A percentile compares a stretch with the other conserved stretches of the same genome.
These are phyloP conservation scores for Thunnus thynnus DNA, from an alignment of 2,113 vertebrate genomes.

Conservation along the genomic window DNA sequence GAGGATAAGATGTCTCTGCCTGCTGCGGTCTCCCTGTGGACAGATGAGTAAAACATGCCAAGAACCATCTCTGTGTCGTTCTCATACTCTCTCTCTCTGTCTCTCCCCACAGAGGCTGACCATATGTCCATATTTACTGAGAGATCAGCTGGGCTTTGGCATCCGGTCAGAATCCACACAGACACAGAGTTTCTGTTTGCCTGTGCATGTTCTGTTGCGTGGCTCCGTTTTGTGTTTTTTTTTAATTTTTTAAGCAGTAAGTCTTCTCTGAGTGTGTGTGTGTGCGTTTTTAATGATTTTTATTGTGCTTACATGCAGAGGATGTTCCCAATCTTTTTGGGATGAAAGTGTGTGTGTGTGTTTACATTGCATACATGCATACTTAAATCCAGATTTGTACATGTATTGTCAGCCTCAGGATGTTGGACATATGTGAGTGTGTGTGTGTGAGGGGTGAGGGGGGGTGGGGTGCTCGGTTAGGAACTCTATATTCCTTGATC, in stretches of 20 bases:
- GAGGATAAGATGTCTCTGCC: slow-evolving; percentile 59
- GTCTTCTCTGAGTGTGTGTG: background rate
- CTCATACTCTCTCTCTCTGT: slow-evolving; percentile 19
- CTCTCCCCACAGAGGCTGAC: slow-evolving; percentile 47
- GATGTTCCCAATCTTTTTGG: slow-evolving; percentile 23
- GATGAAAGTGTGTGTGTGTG: background rate
- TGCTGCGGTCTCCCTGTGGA: slow-evolving; percentile 42
- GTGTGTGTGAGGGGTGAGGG: background rate
- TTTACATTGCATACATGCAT: slow-evolving; percentile 18
- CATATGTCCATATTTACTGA: slow-evolving; percentile 79
- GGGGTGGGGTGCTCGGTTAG: background rate
- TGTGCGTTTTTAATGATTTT: slow-evolving; percentile 36
- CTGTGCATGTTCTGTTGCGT: slow-evolving; percentile 5
- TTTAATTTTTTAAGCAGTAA: background rate
- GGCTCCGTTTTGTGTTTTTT: slow-evolving; percentile 14
- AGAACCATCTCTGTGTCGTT: slow-evolving; percentile 36
- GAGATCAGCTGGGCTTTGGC: slow-evolving; percentile 74
- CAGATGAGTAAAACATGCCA: slow-evolving; percentile 37
- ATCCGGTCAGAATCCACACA: slow-evolving; percentile 33
- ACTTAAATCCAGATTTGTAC: background rate
- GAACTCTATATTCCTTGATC: slow-evolving; percentile 40
- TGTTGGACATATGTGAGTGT: background rate
- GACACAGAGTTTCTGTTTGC: slow-evolving; percentile 24
- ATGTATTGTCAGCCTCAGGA: background rate
- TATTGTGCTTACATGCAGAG: slow-evolving; percentile 18